Evolutionary conservation across 2,797 vertebrate genomes (phyloP), one percentile per base, ranked within the genome.

Genomic region (Falco naumanni): DNA sequence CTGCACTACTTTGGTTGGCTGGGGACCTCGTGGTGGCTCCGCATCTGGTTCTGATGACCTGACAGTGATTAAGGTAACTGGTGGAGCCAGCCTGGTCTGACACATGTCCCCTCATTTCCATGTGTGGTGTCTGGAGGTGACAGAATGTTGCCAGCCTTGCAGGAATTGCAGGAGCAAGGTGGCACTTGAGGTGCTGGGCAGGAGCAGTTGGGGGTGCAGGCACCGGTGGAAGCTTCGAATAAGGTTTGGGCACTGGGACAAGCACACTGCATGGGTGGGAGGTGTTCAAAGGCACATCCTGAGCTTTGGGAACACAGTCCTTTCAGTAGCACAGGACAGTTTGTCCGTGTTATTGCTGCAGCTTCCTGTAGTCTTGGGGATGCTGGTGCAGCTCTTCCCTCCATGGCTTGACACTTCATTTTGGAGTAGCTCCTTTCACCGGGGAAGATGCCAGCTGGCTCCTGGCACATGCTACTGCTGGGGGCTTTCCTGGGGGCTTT

Each of bases 1-100:
- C 50, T 0, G 0, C 22, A 1, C 0, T 0, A 18, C 45, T 45
- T 26, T 18, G n/a, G n/a, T 47, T 68, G 31, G 37, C 47, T 16
- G 50, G 37, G 66, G 25, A 6, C 10, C 43, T 48, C 4, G 0
- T 3, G 39, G 24, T 21, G 50, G 50, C 33, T 60, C 69, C 19
- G 0, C 5, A 4, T 7, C 33, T 39, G 59, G 5, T 54, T 75
- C 26, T 45, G 71, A 3, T 65, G 63, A 6, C 33, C 47, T 59
- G 8, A 4, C 7, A 5, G 51, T 28, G 59, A 47, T 41, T 6
- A 11, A 29, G 61, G 65, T 56, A 16, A 34, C 18, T 4, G 48
- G 34, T 4, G 25, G 74, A 70, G 57, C 70, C 39, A 10, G 1
- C 14, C 33, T 39, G 37, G 59, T 31, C 51, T 2, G 0, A 57